Evolutionary conservation across 1,140 invertebrate species (phyloP).

Genomic region (Pseudobourletiella spinata): DNA sequence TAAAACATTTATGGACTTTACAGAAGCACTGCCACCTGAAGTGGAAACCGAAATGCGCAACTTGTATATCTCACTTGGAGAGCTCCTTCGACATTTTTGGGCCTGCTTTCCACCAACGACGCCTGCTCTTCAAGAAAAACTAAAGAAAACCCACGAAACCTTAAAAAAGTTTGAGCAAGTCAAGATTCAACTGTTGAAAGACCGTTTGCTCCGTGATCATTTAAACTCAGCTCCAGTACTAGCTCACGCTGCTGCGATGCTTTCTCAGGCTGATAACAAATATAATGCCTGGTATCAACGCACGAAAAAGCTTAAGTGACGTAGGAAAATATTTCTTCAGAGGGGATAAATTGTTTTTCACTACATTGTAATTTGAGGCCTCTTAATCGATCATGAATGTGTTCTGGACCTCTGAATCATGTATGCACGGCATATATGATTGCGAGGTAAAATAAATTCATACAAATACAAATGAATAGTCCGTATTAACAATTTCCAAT

Average conservation of each 20-base stretch:
- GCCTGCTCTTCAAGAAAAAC: conserved; percentile 65
- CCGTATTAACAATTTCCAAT: too few relatives aligned
- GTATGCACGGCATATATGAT: too few relatives aligned
- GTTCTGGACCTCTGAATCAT: too few relatives aligned
- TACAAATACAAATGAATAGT: too few relatives aligned
- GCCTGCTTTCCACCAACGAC: conserved; percentile 81
- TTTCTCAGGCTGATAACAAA: neutral
- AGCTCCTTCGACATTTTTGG: conserved; percentile 90
- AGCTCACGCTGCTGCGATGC: conserved; percentile 8
- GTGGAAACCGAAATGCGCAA: conserved; percentile 72
- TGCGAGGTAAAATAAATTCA: too few relatives aligned
- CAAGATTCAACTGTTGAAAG: conserved; percentile 56
- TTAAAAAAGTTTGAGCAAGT: conserved; percentile 76
- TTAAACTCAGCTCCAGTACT: conserved; percentile 5
- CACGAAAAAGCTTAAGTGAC: neutral
- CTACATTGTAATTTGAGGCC: too few relatives aligned
- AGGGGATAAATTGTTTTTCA: too few relatives aligned
- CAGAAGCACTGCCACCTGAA: conserved; percentile 69
- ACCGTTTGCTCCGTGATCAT: conserved; percentile 23
- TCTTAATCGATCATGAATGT: too few relatives aligned
- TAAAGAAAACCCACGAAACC: conserved; percentile 74
- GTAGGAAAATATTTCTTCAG: too few relatives aligned
- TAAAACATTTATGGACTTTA: conserved; percentile 30
- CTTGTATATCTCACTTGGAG: conserved; percentile 72
- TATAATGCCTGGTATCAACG: neutral